phyloP scores from a whole-genome alignment of 2,888 invertebrate species.

The Aradus depressus region DNA sequence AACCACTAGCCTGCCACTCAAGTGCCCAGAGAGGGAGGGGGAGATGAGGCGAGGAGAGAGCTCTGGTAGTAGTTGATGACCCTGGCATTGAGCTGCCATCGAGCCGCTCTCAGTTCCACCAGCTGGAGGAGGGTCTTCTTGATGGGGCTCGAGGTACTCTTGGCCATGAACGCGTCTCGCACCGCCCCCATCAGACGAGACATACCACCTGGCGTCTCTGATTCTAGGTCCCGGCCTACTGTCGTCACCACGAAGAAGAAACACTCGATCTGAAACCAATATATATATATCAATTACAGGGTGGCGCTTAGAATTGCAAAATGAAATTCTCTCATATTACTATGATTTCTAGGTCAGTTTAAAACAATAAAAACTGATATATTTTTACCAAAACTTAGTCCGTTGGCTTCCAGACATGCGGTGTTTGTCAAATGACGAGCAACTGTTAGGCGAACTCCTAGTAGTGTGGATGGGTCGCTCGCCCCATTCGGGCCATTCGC shows the following conservation, averaged over 20 bases:
- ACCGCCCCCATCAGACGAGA: slow-evolving; percentile 67
- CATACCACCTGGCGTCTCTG: slow-evolving; percentile 67
- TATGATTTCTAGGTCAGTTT: no score
- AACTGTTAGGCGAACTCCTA: no score
- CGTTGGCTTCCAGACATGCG: no score
- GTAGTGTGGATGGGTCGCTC: no score
- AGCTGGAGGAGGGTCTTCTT: slow-evolving; percentile 77
- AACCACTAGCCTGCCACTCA: no score
- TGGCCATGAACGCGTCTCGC: slow-evolving; percentile 72
- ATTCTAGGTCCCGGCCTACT: slow-evolving; percentile 76
- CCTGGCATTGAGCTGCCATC: slow-evolving; percentile 82
- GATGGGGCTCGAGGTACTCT: slow-evolving; percentile 60
- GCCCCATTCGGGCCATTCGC: no score
- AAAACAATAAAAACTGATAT: no score
- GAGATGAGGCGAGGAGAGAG: background rate
- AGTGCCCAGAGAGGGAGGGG: background rate
- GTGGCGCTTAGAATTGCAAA: no score
- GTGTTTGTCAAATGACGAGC: no score
- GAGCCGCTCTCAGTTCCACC: slow-evolving; percentile 79
- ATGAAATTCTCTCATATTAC: no score
- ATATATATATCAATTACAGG: no score
- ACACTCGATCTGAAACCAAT: slow-evolving; percentile 58
- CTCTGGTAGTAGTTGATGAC: slow-evolving; percentile 69
- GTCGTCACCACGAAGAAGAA: slow-evolving; percentile 80
- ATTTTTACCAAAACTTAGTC: no score